Evolutionary conservation across 2,888 invertebrate species (phyloP), one percentile per base, ranked within the genome.

Genomic region (Trichogramma evanescens): DNA sequence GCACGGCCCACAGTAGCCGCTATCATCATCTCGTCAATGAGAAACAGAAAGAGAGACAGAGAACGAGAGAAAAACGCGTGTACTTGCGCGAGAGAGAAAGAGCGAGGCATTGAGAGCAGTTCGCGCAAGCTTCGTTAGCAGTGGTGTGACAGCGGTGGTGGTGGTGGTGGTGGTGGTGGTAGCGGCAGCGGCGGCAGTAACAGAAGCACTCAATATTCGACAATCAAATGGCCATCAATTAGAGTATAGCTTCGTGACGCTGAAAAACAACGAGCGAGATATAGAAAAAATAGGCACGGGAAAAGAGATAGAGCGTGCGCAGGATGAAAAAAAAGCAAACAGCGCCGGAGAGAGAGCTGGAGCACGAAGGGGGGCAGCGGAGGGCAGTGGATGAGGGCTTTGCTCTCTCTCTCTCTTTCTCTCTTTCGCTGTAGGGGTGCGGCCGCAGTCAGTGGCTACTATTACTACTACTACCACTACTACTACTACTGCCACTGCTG

Each of bases 181-280:
- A 2, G 26, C 2, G 10, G 13, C 51, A 39, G 10, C 53, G 4
- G 13, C 9, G n/a, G 7, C 43, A 4, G 48, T 4, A 38, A 8
- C 44, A 41, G 43, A 39, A 13, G 48, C 52, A 53, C 52, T 56
- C 53, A 42, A 58, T 61, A 52, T 43, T 55, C 49, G 45, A 56
- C 58, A 58, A 62, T 62, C 58, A 58, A 62, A 62, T 50, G 52
- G 38, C 55, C 55, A 62, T 62, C 58, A 58, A 62, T 62, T 62
- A 58, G 50, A 58, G 55, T 52, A 55, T 52, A 58, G 52, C 48
- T 46, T 10, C 43, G 51, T 38, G 50, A 57, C 42, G 42, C 10
- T 51, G 44, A 46, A 50, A 50, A 59, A 45, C 46, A 8, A 38
- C 10, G 3, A 13, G 39, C 42, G 40, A 44, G 13, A 13, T 41